Evolutionary conservation across 1,140 invertebrate species (phyloP).

Genomic region (Glomeris maerens): DNA sequence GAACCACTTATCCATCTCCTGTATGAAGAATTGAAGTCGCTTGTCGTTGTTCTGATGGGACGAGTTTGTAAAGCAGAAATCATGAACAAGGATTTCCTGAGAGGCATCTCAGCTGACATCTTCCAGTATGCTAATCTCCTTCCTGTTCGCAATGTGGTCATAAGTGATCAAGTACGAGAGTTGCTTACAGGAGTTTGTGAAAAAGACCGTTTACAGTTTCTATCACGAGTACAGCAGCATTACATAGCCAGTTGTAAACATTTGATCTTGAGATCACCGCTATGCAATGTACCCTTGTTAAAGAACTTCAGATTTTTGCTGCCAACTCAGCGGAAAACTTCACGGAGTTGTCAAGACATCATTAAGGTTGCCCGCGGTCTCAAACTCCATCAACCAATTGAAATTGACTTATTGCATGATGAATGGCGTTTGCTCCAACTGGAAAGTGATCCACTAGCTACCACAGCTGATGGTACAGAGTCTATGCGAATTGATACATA

Average conservation of each 20-base stretch:
- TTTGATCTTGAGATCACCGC: too few species aligned
- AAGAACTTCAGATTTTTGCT: not conserved
- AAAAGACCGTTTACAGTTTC: too few species aligned
- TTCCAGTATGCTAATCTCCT: too few species aligned
- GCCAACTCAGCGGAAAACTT: not conserved
- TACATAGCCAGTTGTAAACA: too few species aligned
- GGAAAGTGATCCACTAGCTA: conserved; percentile 11
- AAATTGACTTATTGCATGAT: conserved; percentile 12
- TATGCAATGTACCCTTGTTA: too few species aligned
- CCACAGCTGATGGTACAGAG: conserved; percentile 6
- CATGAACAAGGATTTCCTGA: too few species aligned
- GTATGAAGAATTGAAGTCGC: conserved; percentile 9
- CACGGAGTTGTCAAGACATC: not conserved
- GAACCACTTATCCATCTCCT: conserved; percentile 15
- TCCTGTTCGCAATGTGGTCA: too few species aligned
- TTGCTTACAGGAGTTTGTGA: too few species aligned
- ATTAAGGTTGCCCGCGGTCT: not conserved
- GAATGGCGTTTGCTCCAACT: conserved; percentile 17
- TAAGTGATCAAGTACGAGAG: too few species aligned
- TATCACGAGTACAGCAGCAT: too few species aligned
- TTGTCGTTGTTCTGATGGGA: not conserved
- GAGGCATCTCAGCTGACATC: too few species aligned
- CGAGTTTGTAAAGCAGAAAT: not conserved
- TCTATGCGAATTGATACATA: conserved; percentile 14
- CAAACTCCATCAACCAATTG: not conserved